Evolutionary conservation across 2,797 vertebrate genomes (phyloP), one percentile per base, ranked within the genome.

Genomic region (Pteropus rufus): DNA sequence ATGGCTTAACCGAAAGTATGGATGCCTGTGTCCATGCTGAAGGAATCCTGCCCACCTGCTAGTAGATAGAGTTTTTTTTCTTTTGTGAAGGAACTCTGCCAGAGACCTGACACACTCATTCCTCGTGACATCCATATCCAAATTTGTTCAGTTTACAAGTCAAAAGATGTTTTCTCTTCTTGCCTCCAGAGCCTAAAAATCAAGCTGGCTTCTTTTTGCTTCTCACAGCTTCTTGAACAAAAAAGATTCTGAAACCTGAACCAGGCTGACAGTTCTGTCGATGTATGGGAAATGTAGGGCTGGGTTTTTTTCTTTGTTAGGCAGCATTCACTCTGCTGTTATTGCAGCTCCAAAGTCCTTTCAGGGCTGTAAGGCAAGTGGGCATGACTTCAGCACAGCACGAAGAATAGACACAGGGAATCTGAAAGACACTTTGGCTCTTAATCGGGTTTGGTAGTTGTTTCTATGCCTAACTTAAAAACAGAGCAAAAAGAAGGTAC

Each of bases 181-280:
- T 93, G 24, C 90, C 62, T 91, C n/a, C 41, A n/a, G 69, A 95
- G 77, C 77, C 83, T 82, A 87, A 89, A 95, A 93, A 24, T 84
- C 93, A 94, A 72, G 62, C 70, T 56, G 67, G 24, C 86, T 92
- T 84, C 69, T 86, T 60, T 94, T 62, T 64, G 83, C 60, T 54
- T 89, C 91, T 84, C 77, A 11, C 54, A 87, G 82, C 79, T 75
- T 91, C 81, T 69, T 56, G 39, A 92, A 62, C 46, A 56, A 46
- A 39, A 69, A 94, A 72, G 58, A 60, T 41, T 82, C 67, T 73
- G 77, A 87, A 73, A 49, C 70, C n/a, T 67, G 82, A 95, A 91
- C 84, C 91, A 84, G 85, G 46, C 67, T 89, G 75, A 62, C 80
- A 92, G 86, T 39, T 82, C 65, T 56, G 24, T 70, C n/a, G 26